Percentiles rank a stretch among this genome's conserved stretches.
phyloP scores from a whole-genome alignment of 2,113 vertebrate genomes.

The Aegotheles bennettii region DNA sequence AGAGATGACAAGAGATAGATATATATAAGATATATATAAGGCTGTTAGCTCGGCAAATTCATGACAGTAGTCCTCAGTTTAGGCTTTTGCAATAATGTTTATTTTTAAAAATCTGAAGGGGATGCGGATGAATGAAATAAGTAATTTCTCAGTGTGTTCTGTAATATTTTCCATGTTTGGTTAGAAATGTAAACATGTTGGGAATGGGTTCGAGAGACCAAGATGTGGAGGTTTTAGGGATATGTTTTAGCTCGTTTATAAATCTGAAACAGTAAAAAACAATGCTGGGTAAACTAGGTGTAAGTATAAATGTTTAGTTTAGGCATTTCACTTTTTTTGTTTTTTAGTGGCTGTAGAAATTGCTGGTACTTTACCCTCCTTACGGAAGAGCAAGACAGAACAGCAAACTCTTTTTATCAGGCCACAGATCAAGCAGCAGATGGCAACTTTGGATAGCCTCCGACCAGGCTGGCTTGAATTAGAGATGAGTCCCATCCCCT shows the following conservation, averaged over 20 bases:
- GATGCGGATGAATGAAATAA: neutral
- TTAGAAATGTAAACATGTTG: neutral
- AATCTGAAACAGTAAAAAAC: neutral
- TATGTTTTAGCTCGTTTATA: neutral
- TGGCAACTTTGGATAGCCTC: conserved; percentile 39
- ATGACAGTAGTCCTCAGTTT: neutral
- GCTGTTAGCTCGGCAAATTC: neutral
- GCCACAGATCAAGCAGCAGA: conserved; percentile 32
- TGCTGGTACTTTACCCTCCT: neutral
- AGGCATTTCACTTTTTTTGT: neutral
- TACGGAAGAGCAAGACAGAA: neutral
- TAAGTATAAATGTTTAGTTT: neutral
- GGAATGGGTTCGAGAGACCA: neutral
- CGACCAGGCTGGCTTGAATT: neutral
- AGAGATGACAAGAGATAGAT: neutral
- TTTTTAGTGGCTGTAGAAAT: neutral
- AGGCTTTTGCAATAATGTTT: neutral
- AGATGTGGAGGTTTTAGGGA: neutral
- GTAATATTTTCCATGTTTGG: neutral
- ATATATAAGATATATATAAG: too few species aligned
- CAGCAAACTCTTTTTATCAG: neutral
- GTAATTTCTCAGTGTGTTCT: neutral
- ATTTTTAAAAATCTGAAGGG: neutral
- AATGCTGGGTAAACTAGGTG: neutral
- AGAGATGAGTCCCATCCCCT: neutral